Conservation (phyloP, 2,113 vertebrate genomes). For the Ciconia maguari region DNA sequence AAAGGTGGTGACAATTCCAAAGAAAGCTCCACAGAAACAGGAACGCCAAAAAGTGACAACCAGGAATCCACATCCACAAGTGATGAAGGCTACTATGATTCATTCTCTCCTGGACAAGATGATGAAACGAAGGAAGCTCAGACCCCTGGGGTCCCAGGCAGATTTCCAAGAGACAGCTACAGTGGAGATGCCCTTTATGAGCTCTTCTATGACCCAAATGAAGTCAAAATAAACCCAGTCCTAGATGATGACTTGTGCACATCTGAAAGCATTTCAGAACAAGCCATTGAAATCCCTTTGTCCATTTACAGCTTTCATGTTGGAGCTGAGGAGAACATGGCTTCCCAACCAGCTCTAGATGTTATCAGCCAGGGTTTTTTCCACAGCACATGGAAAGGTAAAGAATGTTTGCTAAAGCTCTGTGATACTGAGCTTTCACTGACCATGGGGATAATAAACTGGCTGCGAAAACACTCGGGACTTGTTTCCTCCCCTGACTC, state of each 20-base stretch:
- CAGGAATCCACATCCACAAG: conserved; percentile 83
- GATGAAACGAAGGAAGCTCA: conserved; percentile 73
- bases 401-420: conserved; percentile 85
- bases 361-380: conserved; percentile 79
- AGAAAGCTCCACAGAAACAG: conserved; percentile 72
- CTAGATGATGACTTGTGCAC: conserved; percentile 77
- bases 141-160: conserved; percentile 54
- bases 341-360: conserved; percentile 74
- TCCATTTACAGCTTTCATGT: conserved; percentile 87
- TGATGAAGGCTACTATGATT: conserved; percentile 88
- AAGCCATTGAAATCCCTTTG: conserved; percentile 75
- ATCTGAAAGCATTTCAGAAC: conserved; percentile 76
- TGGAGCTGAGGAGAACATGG: conserved; percentile 85
- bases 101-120: conserved; percentile 79
- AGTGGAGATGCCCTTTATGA: conserved; percentile 87
- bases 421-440: conserved; percentile 85
- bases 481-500: conserved; percentile 18
- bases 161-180: conserved; percentile 83
- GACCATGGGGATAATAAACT: conserved; percentile 87
- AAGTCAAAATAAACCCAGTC: conserved; percentile 67
- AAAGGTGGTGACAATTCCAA: conserved; percentile 67
- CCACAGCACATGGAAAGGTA: conserved; percentile 85
- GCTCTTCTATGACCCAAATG: conserved; percentile 80
- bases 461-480: conserved; percentile 74
- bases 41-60: conserved; percentile 82